phyloP scores from a whole-genome alignment of 2,888 invertebrate species.

The Chirona hameri region DNA sequence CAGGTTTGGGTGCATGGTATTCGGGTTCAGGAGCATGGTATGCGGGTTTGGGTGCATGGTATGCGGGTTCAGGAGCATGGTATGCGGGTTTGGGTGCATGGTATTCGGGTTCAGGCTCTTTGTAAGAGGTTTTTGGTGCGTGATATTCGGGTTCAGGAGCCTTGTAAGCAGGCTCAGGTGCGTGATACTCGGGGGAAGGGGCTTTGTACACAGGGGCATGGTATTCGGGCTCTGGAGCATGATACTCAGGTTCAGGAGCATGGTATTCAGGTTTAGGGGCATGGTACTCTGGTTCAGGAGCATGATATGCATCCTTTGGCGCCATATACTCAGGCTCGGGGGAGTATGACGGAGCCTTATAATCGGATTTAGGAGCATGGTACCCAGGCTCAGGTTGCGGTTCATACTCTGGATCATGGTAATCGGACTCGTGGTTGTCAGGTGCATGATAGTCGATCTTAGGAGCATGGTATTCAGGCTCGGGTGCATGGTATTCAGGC shows the following conservation, averaged over 20 bases:
- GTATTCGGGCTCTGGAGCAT: conserved; percentile 3
- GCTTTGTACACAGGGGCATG: conserved; percentile 23
- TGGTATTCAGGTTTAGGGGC: not conserved
- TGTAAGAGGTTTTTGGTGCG: conserved; percentile 1
- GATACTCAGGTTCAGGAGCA: not conserved
- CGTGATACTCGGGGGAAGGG: not conserved
- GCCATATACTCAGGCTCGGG: conserved; percentile 28
- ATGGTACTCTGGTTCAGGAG: conserved; percentile 27
- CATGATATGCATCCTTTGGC: not conserved
- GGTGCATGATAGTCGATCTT: not conserved
- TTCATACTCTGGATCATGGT: not conserved
- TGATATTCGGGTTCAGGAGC: conserved; percentile 7
- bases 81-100: conserved; percentile 5
- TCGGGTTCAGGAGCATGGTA: conserved; percentile 27
- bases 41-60: conserved; percentile 4
- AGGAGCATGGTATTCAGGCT: not conserved
- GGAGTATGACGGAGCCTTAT: conserved; percentile 32
- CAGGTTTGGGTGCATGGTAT: conserved; percentile 1
- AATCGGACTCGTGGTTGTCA: not conserved
- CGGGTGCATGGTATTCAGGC: not conserved
- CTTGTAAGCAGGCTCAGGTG: conserved; percentile 24
- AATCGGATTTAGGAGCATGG: conserved; percentile 22
- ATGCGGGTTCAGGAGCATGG: not conserved
- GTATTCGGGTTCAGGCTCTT: conserved; percentile 8
- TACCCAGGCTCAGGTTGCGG: not conserved